A percentile compares a stretch with the other conserved stretches of the same genome.
These are phyloP conservation scores for Spodoptera littoralis DNA, from an alignment of 2,888 invertebrate species.

Conservation along the genomic window DNA sequence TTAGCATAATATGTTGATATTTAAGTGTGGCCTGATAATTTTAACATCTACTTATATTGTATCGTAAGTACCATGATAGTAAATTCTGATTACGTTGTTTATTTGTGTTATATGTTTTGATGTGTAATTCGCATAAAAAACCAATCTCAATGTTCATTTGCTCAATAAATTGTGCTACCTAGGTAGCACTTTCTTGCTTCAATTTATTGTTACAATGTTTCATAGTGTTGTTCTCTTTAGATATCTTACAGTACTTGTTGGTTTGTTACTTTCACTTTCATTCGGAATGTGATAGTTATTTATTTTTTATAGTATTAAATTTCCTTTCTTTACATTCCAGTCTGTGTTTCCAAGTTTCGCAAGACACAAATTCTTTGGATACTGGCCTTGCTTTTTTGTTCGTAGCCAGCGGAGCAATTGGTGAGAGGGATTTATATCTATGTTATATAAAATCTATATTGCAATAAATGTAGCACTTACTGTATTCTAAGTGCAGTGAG, in stretches of 20 bases:
- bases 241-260: conserved; percentile 15
- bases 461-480: conserved; percentile 35
- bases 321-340: conserved; percentile 70
- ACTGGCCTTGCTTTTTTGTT: conserved; percentile 84
- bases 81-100: conserved; percentile 7
- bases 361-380: conserved; percentile 79
- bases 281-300: conserved; percentile 34
- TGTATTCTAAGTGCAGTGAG: conserved; percentile 34
- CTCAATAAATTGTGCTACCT: conserved; percentile 31
- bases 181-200: conserved; percentile 14
- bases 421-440: conserved; percentile 75
- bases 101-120: conserved; percentile 21
- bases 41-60: conserved; percentile 79
- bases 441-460: conserved; percentile 64
- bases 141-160: conserved; percentile 19
- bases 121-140: conserved; percentile 14
- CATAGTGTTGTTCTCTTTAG: conserved; percentile 6
- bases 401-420: conserved; percentile 82
- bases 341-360: conserved; percentile 80
- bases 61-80: conserved; percentile 74
- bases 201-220: conserved; percentile 8
- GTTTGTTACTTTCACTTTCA: conserved; percentile 56
- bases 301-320: conserved; percentile 29
- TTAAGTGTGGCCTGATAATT: conserved; percentile 79
- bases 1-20: conserved; percentile 79